These are phyloP conservation scores for Gobiocypris rarus DNA, from an alignment of 2,113 vertebrate species.

Conservation along the genomic window DNA sequence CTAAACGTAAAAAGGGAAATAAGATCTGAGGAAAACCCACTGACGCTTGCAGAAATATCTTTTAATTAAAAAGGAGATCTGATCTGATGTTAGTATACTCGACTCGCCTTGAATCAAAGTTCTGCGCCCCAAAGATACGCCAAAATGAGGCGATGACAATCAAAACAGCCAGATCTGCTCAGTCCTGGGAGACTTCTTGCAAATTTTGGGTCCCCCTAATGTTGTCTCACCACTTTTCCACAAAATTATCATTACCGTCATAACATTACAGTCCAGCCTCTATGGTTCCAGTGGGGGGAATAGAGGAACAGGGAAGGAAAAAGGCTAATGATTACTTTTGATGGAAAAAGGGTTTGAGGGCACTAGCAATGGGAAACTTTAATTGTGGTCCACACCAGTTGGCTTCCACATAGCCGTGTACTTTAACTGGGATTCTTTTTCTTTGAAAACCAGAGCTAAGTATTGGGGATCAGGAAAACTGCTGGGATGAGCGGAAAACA, in stretches of 20 bases:
- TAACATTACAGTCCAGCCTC: constrained; percentile 34
- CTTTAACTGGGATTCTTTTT: constrained; percentile 46
- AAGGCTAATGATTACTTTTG: constrained; percentile 58
- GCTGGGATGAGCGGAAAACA: constrained; percentile 60
- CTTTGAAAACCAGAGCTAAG: constrained; percentile 51
- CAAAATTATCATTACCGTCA: constrained; percentile 46
- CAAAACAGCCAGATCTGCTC: constrained; percentile 18
- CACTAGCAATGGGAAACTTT: constrained; percentile 46
- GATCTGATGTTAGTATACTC: constrained; percentile 10
- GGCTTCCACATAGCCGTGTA: constrained; percentile 42
- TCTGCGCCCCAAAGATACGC: constrained; percentile 14
- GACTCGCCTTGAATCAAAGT: neutral
- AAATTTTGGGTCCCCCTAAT: constrained; percentile 13
- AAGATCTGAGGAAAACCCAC: constrained; percentile 8
- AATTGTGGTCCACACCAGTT: constrained; percentile 50
- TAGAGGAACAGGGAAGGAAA: constrained; percentile 16
- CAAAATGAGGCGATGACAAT: constrained; percentile 2
- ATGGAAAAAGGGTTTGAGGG: constrained; percentile 59
- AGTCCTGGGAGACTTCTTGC: constrained; percentile 20
- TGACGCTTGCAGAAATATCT: neutral
- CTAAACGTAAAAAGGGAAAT: neutral
- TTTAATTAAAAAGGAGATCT: constrained; percentile 32
- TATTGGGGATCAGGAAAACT: constrained; percentile 55
- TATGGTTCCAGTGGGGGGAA: neutral
- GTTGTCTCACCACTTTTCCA: constrained; percentile 47